Percentiles rank a stretch among this genome's conserved stretches.
Evolutionary conservation across 2,888 invertebrate species (phyloP).

Genomic region (Dasysyrphus tricinctus): DNA sequence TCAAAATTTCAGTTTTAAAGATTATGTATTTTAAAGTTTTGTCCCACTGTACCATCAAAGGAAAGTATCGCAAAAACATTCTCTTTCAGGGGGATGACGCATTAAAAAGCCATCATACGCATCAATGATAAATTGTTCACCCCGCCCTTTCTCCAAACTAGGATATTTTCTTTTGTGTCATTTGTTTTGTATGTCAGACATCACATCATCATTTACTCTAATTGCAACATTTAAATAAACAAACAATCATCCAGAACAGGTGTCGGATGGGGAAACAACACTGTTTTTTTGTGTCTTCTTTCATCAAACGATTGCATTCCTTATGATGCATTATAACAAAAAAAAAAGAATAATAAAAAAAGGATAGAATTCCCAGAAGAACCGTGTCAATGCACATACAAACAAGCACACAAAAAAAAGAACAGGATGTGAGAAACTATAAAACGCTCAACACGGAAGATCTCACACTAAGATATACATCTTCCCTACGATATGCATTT

Average conservation of each 20-base stretch:
- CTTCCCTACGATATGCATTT: conserved; percentile 4
- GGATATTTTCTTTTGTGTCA: conserved; percentile 51
- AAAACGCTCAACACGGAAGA: conserved; percentile 65
- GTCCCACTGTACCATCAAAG: background rate
- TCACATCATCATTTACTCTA: conserved; percentile 61
- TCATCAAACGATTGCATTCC: conserved; percentile 58
- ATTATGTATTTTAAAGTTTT: background rate
- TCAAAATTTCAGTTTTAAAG: no score
- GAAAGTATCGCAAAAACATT: conserved; percentile 40
- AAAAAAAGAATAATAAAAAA: conserved; percentile 1
- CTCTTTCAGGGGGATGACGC: background rate
- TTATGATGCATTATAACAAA: conserved; percentile 28
- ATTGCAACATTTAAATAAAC: conserved; percentile 65
- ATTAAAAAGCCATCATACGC: conserved; percentile 48
- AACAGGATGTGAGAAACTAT: conserved; percentile 72
- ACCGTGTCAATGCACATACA: conserved; percentile 63
- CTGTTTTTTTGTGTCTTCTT: background rate
- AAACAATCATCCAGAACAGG: conserved; percentile 55
- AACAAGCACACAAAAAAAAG: conserved; percentile 8
- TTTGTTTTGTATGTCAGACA: conserved; percentile 41
- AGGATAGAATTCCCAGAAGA: conserved; percentile 61
- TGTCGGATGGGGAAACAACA: conserved; percentile 46
- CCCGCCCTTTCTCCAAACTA: background rate
- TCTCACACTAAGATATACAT: conserved; percentile 50
- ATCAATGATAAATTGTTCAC: conserved; percentile 10